Conservation (phyloP, 2,113 vertebrate genomes). For the Hydrolagus affinis region DNA sequence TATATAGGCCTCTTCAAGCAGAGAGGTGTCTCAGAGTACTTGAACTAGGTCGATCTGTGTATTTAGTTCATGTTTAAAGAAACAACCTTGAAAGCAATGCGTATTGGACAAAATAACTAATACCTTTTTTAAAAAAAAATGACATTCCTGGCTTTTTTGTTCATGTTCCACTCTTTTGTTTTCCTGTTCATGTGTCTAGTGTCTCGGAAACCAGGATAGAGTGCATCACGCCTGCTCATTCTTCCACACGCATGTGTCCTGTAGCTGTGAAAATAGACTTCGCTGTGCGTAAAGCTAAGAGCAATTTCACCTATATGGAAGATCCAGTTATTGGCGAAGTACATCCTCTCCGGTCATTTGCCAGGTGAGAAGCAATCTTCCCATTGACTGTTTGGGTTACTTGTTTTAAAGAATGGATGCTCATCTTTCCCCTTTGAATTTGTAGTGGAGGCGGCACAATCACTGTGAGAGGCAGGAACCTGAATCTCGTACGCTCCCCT, state of each 20-base stretch:
- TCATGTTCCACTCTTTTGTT: background rate
- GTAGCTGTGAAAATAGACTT: conserved; percentile 74
- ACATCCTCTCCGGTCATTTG: conserved; percentile 82
- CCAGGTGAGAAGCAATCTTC: conserved; percentile 66
- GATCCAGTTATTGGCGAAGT: conserved; percentile 78
- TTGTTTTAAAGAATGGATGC: conserved; percentile 35
- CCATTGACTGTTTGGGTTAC: conserved; percentile 38
- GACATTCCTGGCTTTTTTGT: too few species aligned
- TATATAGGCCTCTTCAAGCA: too few species aligned
- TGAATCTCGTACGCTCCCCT: conserved; percentile 79
- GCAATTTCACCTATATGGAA: conserved; percentile 71
- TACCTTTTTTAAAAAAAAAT: too few species aligned
- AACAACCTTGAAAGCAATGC: too few species aligned
- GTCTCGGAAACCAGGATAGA: conserved; percentile 50
- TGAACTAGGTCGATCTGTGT: too few species aligned
- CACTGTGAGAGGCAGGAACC: conserved; percentile 75
- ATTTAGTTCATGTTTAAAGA: too few species aligned
- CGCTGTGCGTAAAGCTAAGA: conserved; percentile 51
- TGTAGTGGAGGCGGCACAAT: conserved; percentile 88
- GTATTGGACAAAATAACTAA: too few species aligned
- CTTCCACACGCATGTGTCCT: conserved; percentile 50
- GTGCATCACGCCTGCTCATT: conserved; percentile 75
- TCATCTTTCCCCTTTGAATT: conserved; percentile 36
- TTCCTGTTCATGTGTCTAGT: conserved; percentile 43
- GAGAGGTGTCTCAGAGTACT: too few species aligned